phyloP scores from a whole-genome alignment of 2,113 vertebrate genomes.

The Herpetotheres cachinnans region DNA sequence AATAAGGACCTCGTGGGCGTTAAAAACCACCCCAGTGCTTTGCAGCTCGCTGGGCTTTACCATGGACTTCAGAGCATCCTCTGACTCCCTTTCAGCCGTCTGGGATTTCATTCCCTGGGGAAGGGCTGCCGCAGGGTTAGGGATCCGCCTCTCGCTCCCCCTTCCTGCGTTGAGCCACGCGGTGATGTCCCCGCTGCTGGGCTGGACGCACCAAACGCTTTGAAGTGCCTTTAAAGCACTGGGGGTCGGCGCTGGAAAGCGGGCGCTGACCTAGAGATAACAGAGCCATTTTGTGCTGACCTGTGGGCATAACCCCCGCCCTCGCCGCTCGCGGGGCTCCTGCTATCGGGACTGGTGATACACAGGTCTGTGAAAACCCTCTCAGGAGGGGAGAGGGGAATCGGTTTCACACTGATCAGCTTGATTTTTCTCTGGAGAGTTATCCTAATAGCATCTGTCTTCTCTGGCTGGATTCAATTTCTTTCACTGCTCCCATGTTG shows the following conservation, averaged over 20 bases:
- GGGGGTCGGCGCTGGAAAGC: rapidly evolving
- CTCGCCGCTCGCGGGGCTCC: neutral
- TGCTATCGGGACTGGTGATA: neutral
- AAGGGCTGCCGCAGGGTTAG: neutral
- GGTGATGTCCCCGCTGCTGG: rapidly evolving
- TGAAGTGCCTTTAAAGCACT: rapidly evolving
- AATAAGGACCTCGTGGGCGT: rapidly evolving
- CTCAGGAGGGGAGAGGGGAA: neutral
- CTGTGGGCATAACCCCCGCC: neutral
- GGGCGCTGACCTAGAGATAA: neutral
- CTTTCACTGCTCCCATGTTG: neutral
- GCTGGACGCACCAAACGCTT: neutral
- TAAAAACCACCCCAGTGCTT: neutral
- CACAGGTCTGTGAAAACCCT: neutral
- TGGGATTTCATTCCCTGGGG: neutral
- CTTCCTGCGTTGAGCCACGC: rapidly evolving
- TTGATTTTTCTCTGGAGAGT: neutral
- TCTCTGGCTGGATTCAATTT: neutral
- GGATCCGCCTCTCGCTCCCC: neutral
- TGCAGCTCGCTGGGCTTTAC: neutral
- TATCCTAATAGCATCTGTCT: neutral
- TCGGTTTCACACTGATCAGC: neutral
- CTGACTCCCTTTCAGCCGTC: neutral
- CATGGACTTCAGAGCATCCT: neutral
- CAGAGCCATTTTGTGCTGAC: neutral